Percentiles rank a stretch among this genome's conserved stretches.
Evolutionary conservation across 2,888 invertebrate species (phyloP).

Genomic region (Campaea margaritaria): DNA sequence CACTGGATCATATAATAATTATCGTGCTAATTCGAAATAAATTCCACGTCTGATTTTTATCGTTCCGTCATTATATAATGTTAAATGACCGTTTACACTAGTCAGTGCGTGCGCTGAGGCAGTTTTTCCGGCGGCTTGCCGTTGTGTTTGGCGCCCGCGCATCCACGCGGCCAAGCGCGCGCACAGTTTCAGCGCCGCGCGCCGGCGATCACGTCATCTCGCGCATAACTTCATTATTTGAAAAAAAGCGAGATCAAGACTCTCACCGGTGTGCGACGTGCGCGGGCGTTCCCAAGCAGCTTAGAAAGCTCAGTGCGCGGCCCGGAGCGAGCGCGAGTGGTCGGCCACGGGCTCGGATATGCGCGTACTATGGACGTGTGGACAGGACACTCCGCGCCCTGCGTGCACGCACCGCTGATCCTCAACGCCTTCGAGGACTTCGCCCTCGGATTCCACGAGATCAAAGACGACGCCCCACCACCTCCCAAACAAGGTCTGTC

Average conservation of each 20-base stretch:
- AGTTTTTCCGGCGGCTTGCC: too few relatives aligned
- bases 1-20: too few relatives aligned
- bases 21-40: too few relatives aligned
- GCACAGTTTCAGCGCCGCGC: conserved; percentile 23
- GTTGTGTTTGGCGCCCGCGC: too few relatives aligned
- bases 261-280: conserved; percentile 18
- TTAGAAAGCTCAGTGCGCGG: conserved; percentile 73
- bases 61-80: too few relatives aligned
- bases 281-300: conserved; percentile 33
- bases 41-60: too few relatives aligned
- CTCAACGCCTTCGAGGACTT: conserved; percentile 92
- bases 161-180: background rate
- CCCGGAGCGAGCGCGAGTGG: conserved; percentile 73
- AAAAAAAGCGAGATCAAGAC: conserved; percentile 29
- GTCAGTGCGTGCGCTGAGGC: too few relatives aligned
- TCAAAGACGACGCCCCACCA: conserved; percentile 76
- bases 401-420: conserved; percentile 84
- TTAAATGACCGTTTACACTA: too few relatives aligned
- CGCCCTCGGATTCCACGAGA: conserved; percentile 92
- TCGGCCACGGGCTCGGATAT: conserved; percentile 73
- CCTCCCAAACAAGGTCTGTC: conserved; percentile 69
- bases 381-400: conserved; percentile 87
- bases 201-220: conserved; percentile 13
- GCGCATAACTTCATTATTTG: conserved; percentile 16
- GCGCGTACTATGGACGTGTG: conserved; percentile 89